These are phyloP conservation scores for Dicrurus megarhynchus DNA, from an alignment of 2,113 vertebrate genomes.

Conservation along the genomic window DNA sequence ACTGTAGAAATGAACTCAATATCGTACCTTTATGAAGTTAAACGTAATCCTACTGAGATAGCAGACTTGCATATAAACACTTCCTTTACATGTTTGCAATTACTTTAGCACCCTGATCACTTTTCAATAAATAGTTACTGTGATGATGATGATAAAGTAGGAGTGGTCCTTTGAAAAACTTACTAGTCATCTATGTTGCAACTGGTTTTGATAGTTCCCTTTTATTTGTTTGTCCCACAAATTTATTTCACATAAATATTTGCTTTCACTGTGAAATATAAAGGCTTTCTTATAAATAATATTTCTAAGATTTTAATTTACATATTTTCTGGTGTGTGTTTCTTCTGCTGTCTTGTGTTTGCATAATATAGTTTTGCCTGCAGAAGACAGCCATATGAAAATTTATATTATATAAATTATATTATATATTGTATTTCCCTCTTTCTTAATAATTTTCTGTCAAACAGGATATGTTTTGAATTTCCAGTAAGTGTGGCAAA, in stretches of 20 bases:
- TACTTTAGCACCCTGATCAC: neutral
- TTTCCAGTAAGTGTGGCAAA: neutral
- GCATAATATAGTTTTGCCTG: neutral
- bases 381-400: neutral
- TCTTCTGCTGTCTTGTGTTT: neutral
- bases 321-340: neutral
- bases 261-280: neutral
- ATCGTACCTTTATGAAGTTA: neutral
- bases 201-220: neutral
- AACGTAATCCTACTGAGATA: neutral
- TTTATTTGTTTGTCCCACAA: neutral
- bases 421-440: neutral
- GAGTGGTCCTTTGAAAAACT: neutral
- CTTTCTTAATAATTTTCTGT: neutral
- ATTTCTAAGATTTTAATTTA: neutral
- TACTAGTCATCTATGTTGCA: neutral
- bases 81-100: neutral
- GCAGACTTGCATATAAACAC: neutral
- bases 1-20: neutral
- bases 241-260: neutral
- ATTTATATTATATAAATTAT: neutral
- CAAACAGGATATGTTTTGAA: neutral
- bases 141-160: neutral
- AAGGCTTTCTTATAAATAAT: neutral
- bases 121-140: neutral